Conservation (phyloP, 2,888 invertebrate genomes). For the Lucinisca nassula region DNA sequence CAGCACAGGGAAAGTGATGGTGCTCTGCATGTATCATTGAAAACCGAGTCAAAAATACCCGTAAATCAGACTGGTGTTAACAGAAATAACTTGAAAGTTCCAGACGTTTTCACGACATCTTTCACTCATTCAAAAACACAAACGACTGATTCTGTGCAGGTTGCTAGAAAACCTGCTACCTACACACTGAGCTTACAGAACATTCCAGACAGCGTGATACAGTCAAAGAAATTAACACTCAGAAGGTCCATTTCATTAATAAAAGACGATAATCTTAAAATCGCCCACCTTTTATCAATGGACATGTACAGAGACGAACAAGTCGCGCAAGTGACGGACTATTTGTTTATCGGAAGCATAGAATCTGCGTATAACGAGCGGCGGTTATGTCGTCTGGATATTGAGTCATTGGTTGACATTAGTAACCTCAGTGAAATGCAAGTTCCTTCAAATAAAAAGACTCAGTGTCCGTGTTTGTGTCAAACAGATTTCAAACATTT, state of each 20-base stretch:
- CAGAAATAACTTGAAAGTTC: constrained; percentile 62
- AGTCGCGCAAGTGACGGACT: constrained; percentile 80
- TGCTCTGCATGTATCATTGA: constrained; percentile 34
- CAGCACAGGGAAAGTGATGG: constrained; percentile 40
- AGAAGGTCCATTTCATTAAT: constrained; percentile 52
- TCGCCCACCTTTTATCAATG: constrained; percentile 43
- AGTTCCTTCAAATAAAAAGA: constrained; percentile 74
- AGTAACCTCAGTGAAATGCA: constrained; percentile 79
- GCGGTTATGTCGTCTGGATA: constrained; percentile 88
- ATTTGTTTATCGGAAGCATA: constrained; percentile 88
- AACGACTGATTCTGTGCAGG: not conserved
- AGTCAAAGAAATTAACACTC: constrained; percentile 17
- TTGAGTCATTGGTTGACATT: constrained; percentile 88
- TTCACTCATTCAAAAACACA: constrained; percentile 68
- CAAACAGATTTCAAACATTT: constrained; percentile 78
- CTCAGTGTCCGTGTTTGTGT: constrained; percentile 83
- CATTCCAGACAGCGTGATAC: constrained; percentile 18
- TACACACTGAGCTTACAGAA: constrained; percentile 52
- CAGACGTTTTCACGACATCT: constrained; percentile 75
- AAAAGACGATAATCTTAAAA: constrained; percentile 38
- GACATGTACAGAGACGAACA: constrained; percentile 73
- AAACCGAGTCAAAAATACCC: constrained; percentile 19
- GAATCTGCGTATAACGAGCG: constrained; percentile 88
- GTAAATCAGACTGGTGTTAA: not conserved
- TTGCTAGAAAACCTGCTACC: not conserved